phyloP scores from a whole-genome alignment of 2,113 vertebrate species.

The Gobius niger region DNA sequence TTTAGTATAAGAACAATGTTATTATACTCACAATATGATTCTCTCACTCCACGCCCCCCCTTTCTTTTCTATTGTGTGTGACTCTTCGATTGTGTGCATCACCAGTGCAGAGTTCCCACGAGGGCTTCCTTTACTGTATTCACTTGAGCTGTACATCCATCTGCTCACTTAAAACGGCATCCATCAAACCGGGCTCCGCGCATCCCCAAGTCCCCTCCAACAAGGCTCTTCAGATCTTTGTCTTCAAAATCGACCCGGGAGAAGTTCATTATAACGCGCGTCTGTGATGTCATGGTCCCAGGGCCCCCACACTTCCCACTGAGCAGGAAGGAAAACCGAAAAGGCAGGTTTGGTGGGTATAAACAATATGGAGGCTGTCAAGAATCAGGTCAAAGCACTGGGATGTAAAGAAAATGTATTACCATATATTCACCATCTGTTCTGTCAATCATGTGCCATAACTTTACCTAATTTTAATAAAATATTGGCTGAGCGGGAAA shows the following conservation, averaged over 20 bases:
- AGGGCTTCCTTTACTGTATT: neutral
- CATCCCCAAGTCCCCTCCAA: neutral
- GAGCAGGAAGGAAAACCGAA: neutral
- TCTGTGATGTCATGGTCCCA: neutral
- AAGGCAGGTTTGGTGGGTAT: neutral
- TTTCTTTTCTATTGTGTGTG: neutral
- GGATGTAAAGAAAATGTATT: neutral
- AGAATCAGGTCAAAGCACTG: neutral
- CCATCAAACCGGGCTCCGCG: neutral
- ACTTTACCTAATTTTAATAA: neutral
- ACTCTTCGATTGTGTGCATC: too few species aligned
- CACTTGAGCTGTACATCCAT: neutral
- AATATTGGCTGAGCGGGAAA: too few species aligned
- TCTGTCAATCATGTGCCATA: neutral
- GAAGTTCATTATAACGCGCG: neutral
- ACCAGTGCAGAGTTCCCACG: neutral
- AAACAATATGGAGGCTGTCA: neutral
- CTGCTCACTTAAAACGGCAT: neutral
- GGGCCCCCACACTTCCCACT: neutral
- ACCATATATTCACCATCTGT: neutral
- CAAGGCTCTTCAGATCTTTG: neutral
- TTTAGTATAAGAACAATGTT: too few species aligned
- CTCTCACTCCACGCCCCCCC: neutral
- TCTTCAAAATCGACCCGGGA: neutral
- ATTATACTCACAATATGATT: neutral